These are phyloP conservation scores for Lapara coniferarum DNA, from an alignment of 2,888 invertebrate species.

Conservation along the genomic window DNA sequence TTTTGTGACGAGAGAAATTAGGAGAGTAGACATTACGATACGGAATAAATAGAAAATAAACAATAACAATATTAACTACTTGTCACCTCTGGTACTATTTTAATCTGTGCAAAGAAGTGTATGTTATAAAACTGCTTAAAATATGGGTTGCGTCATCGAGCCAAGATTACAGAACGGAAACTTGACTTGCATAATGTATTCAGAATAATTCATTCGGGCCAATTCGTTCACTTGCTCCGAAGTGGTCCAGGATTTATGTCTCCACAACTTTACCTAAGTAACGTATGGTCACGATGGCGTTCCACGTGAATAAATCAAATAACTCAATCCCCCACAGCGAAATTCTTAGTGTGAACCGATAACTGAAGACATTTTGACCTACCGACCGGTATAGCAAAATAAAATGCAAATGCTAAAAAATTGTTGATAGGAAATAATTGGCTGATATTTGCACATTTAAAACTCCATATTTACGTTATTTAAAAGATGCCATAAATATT, in stretches of 20 bases:
- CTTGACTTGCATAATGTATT: conserved; percentile 54
- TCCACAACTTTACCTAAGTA: conserved; percentile 66
- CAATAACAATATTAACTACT: too few species aligned
- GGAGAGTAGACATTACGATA: too few species aligned
- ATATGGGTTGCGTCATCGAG: conserved; percentile 42
- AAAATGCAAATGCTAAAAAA: conserved; percentile 11
- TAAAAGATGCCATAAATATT: too few species aligned
- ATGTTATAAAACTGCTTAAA: conserved; percentile 36
- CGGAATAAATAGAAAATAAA: too few species aligned
- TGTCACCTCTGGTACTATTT: background rate
- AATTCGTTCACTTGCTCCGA: conserved; percentile 61
- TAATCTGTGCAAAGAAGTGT: background rate
- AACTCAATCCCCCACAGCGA: conserved; percentile 38
- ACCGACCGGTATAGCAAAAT: conserved; percentile 5
- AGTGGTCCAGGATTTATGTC: conserved; percentile 68
- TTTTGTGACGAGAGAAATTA: too few species aligned
- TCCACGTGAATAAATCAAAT: conserved; percentile 64
- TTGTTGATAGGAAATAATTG: background rate
- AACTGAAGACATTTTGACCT: conserved; percentile 27
- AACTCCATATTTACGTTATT: too few species aligned
- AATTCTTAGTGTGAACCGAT: conserved; percentile 19
- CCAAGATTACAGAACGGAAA: conserved; percentile 45
- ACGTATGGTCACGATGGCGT: conserved; percentile 58
- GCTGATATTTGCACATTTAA: too few species aligned
- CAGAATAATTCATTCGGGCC: conserved; percentile 64